Conservation (phyloP, 2,888 invertebrate species). For the Drosophila colorata region DNA sequence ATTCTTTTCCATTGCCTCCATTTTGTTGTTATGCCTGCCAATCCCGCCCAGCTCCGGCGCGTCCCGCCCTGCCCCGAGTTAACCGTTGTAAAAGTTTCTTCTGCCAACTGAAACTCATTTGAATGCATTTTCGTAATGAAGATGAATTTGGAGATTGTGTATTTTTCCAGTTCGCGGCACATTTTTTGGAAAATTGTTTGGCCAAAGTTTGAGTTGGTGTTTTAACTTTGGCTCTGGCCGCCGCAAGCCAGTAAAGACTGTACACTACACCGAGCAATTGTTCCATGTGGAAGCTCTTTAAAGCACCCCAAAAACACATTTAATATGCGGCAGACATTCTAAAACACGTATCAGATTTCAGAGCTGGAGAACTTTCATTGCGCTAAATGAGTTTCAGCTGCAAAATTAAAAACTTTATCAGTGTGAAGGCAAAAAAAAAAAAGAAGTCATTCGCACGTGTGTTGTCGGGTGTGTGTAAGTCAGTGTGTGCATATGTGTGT, state of each 20-base stretch:
- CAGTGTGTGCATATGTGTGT: constrained; percentile 21
- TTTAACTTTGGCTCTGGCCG: constrained; percentile 38
- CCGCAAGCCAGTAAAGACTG: constrained; percentile 35
- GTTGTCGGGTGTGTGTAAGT: constrained; percentile 14
- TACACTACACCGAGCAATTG: not conserved
- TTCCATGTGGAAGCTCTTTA: constrained; percentile 27
- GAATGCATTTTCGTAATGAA: constrained; percentile 75
- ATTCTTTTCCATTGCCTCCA: constrained; percentile 30
- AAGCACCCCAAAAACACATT: constrained; percentile 44
- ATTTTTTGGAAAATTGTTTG: constrained; percentile 65
- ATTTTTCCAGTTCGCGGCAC: constrained; percentile 76
- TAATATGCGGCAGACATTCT: constrained; percentile 67
- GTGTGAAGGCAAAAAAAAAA: constrained; percentile 32
- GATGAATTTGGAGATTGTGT: constrained; percentile 78
- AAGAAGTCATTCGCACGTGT: constrained; percentile 36
- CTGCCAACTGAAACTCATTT: constrained; percentile 60
- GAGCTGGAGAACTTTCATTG: constrained; percentile 63
- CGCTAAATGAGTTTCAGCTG: constrained; percentile 77
- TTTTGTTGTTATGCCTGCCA: constrained; percentile 24
- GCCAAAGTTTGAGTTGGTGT: constrained; percentile 61
- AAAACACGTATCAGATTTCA: constrained; percentile 69
- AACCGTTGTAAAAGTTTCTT: constrained; percentile 39
- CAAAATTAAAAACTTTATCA: constrained; percentile 79
- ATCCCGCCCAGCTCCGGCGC: not conserved
- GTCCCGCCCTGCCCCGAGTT: not conserved